Evolutionary conservation across 2,113 vertebrate species (phyloP).

Genomic region (Poeciliopsis occidentalis): DNA sequence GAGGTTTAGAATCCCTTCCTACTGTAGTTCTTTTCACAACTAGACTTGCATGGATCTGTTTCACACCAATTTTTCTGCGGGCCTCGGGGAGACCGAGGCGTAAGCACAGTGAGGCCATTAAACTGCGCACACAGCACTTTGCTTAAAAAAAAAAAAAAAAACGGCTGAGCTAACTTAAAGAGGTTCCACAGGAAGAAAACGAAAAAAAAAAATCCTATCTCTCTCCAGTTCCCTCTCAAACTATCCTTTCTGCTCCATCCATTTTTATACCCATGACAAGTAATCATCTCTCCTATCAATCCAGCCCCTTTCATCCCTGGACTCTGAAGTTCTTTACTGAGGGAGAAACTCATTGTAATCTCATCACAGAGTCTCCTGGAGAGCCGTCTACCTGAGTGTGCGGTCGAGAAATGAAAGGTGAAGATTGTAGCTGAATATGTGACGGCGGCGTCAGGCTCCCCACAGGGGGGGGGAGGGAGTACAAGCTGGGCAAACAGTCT

Average conservation of each 20-base stretch:
- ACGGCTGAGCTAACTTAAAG: constrained; percentile 70
- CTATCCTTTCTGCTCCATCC: constrained; percentile 64
- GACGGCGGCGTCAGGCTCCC: constrained; percentile 39
- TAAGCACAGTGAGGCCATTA: constrained; percentile 70
- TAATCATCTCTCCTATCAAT: constrained; percentile 80
- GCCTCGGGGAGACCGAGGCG: constrained; percentile 63
- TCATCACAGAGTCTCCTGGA: constrained; percentile 73
- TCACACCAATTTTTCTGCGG: constrained; percentile 69
- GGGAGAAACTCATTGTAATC: constrained; percentile 78
- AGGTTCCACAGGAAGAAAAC: constrained; percentile 49
- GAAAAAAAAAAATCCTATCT: constrained; percentile 66
- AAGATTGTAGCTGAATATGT: constrained; percentile 69
- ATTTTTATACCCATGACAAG: constrained; percentile 79
- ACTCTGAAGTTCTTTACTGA: constrained; percentile 73
- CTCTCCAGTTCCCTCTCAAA: constrained; percentile 66
- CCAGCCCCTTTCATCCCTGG: constrained; percentile 74
- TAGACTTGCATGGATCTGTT: constrained; percentile 68
- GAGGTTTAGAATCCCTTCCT: constrained; percentile 50
- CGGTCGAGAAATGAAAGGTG: constrained; percentile 73
- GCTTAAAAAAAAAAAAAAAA: constrained; percentile 65
- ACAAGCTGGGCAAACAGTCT: constrained; percentile 62
- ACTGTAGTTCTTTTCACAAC: constrained; percentile 55
- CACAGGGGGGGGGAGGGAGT: constrained; percentile 27
- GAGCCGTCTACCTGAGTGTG: constrained; percentile 72
- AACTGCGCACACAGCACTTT: constrained; percentile 76